Base-by-base conservation (phyloP, 2,888 invertebrate genomes). In the Pyrochroa serraticornis region DNA sequence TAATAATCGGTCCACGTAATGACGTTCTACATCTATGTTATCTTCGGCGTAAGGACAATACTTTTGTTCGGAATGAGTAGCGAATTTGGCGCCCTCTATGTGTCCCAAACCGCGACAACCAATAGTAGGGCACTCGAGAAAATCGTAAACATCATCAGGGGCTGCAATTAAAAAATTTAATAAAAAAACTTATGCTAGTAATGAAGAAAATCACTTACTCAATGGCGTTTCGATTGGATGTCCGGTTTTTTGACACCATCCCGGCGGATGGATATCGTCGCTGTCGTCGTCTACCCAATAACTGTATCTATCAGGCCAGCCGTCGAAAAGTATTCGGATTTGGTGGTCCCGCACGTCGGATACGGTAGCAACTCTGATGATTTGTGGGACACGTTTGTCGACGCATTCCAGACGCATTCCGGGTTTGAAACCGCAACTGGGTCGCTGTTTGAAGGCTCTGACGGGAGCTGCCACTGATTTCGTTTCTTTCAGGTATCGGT, bases 31-130 rank as follows among this genome's bases (percentile, higher is more conserved):
- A 63, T 81, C 80, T 44, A 85, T 76, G 77, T 86, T 85, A 65
- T 82, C 82, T 10, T 83, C 77, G 0, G 85, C 82, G 81, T 93
- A 93, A 0, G 93, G 93, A 76, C 93, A 93, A 52, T 88, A 84
- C 45, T 87, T 84, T n/a, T 86, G 84, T 12, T 84, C 84, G 50
- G 85, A 83, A 80, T 94, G 94, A 46, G 85, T 86, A 60, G 87
- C 84, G 76, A 86, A 87, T 74, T 88, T 87, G 10, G 91, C 87
- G 47, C 92, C 92, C 72, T 87, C 88, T 43, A 87, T 85, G 74
- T 96, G 93, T n/a, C 97, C 96, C 69, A 91, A 85, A 8, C 96
- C 96, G 62, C 90, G 87, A 76, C 97, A 97, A 0, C 95, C 95
- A 35, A 87, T 86, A 37, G 91, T 91, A 5, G 91, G 90, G 78